phyloP scores from a whole-genome alignment of 2,888 invertebrate species.

The Eupithecia vulgata region DNA sequence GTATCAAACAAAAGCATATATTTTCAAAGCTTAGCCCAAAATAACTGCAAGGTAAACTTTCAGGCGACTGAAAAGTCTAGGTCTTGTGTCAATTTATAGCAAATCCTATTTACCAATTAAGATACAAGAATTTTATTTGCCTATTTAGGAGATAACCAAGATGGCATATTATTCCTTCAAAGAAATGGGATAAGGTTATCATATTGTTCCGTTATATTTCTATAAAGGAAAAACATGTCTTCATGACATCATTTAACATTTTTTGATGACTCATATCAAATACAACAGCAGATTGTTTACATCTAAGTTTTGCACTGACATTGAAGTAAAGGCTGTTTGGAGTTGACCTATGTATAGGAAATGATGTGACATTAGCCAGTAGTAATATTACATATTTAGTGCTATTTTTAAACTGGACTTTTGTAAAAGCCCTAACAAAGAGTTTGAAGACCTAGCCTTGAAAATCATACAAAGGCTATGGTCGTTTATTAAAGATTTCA shows the following conservation, averaged over 20 bases:
- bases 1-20: neutral
- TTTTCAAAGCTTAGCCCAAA: neutral
- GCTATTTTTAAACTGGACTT: neutral
- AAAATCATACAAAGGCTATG: neutral
- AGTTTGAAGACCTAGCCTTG: neutral
- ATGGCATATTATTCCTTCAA: neutral
- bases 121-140: too few species aligned
- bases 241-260: conserved; percentile 13
- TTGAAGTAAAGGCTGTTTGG: conserved; percentile 23
- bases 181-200: neutral
- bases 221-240: neutral
- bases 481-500: neutral
- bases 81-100: neutral
- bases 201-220: too few species aligned
- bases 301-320: conserved; percentile 16
- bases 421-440: neutral
- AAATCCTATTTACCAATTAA: neutral
- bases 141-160: neutral
- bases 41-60: neutral
- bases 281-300: conserved; percentile 7
- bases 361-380: neutral
- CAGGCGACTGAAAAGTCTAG: too few species aligned
- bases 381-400: neutral
- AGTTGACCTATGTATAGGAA: conserved; percentile 21
- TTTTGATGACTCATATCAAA: conserved; percentile 2